Conservation (phyloP, 2,888 invertebrate genomes). For the Strigamia transsilvanica region DNA sequence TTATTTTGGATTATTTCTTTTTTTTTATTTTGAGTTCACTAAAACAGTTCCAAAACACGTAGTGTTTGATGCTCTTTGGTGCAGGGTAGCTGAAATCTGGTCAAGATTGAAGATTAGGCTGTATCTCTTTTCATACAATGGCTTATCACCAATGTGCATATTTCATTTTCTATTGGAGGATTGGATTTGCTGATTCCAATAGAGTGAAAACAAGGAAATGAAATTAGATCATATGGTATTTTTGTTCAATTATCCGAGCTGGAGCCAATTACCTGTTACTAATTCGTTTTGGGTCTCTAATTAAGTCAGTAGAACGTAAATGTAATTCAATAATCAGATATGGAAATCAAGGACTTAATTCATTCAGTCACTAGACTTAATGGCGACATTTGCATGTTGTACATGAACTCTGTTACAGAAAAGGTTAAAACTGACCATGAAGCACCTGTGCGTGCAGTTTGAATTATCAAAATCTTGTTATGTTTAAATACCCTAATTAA, state of each 20-base stretch:
- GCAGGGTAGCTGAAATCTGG: neutral
- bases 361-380: neutral
- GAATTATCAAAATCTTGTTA: neutral
- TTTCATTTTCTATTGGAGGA: too few relatives aligned
- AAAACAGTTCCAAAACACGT: neutral
- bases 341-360: constrained; percentile 5
- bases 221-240: too few relatives aligned
- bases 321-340: neutral
- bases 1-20: neutral
- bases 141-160: too few relatives aligned
- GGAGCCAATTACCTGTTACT: too few relatives aligned
- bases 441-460: neutral
- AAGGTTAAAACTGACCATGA: neutral
- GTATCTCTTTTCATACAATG: too few relatives aligned
- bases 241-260: too few relatives aligned
- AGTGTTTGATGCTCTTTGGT: neutral
- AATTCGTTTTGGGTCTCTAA: neutral
- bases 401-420: neutral
- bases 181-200: too few relatives aligned
- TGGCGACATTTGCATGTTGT: neutral
- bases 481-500: too few relatives aligned
- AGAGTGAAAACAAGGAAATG: too few relatives aligned
- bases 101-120: neutral
- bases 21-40: neutral
- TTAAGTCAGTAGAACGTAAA: neutral